phyloP scores from a whole-genome alignment of 2,888 invertebrate species.

The Sarcophaga caerulescens region DNA sequence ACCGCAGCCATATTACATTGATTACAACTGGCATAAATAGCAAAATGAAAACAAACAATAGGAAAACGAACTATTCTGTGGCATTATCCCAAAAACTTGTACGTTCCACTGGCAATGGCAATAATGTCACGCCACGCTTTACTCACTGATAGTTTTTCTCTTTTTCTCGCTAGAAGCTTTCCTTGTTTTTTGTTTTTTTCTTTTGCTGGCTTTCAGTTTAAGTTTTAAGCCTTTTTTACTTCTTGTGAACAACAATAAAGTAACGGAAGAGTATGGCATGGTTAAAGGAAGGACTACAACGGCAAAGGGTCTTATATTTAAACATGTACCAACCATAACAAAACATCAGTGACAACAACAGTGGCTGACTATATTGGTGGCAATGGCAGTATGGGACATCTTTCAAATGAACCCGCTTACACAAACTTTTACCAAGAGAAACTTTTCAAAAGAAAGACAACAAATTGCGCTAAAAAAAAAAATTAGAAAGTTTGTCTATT shows the following conservation, averaged over 20 bases:
- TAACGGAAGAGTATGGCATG: background rate
- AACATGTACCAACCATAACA: background rate
- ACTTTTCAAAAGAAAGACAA: background rate
- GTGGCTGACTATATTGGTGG: background rate
- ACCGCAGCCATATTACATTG: constrained; percentile 67
- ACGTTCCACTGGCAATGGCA: constrained; percentile 5
- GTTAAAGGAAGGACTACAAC: background rate
- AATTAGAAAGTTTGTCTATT: background rate
- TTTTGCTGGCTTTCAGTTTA: background rate
- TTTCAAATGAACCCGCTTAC: background rate
- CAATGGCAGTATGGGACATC: background rate
- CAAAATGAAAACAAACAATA: constrained; percentile 51
- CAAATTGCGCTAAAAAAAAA: background rate
- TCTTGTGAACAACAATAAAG: background rate
- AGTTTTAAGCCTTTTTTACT: background rate
- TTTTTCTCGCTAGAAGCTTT: background rate
- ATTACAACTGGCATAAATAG: constrained; percentile 63
- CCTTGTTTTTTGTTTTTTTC: constrained; percentile 6
- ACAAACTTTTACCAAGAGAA: background rate
- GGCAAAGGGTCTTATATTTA: background rate
- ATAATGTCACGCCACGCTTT: constrained; percentile 3
- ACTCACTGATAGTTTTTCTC: constrained; percentile 7
- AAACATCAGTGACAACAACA: background rate
- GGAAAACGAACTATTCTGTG: background rate
- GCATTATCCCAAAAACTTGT: constrained; percentile 22